A percentile compares a stretch with the other conserved stretches of the same genome.
These are phyloP conservation scores for Scarus forsteni DNA, from an alignment of 2,797 vertebrate genomes.

Conservation along the genomic window DNA sequence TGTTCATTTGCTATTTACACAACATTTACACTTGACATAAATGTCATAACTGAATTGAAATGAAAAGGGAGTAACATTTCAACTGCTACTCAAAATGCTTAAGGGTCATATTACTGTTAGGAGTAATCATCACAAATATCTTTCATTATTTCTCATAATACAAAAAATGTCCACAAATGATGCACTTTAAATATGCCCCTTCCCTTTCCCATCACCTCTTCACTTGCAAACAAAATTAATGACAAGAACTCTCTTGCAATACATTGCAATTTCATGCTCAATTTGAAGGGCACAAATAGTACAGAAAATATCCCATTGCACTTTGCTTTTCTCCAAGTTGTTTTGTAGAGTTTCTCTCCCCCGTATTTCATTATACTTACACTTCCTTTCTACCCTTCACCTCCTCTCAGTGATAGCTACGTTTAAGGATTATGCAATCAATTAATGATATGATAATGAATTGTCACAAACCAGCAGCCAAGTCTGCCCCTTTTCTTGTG, in stretches of 20 bases:
- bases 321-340: slow-evolving; percentile 17
- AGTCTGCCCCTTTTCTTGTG: slow-evolving; percentile 23
- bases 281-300: slow-evolving; percentile 80
- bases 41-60: too few relatives aligned
- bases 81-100: too few relatives aligned
- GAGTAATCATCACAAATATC: background rate
- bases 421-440: slow-evolving; percentile 64
- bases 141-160: slow-evolving; percentile 43
- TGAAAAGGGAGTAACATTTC: too few relatives aligned
- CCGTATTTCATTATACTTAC: background rate
- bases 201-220: slow-evolving; percentile 21
- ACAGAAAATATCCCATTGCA: slow-evolving; percentile 45
- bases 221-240: slow-evolving; percentile 75
- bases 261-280: slow-evolving; percentile 84
- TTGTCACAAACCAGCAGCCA: slow-evolving; percentile 53
- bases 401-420: slow-evolving; percentile 9
- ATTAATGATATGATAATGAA: slow-evolving; percentile 67
- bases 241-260: slow-evolving; percentile 66
- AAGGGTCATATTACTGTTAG: background rate
- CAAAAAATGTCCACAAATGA: background rate
- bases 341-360: slow-evolving; percentile 11
- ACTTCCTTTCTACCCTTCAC: slow-evolving; percentile 6
- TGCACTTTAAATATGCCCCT: slow-evolving; percentile 14
- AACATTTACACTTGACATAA: too few relatives aligned
- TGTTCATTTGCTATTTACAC: too few relatives aligned